Evolutionary conservation across 2,888 invertebrate species (phyloP).

Genomic region (Boloria selene): DNA sequence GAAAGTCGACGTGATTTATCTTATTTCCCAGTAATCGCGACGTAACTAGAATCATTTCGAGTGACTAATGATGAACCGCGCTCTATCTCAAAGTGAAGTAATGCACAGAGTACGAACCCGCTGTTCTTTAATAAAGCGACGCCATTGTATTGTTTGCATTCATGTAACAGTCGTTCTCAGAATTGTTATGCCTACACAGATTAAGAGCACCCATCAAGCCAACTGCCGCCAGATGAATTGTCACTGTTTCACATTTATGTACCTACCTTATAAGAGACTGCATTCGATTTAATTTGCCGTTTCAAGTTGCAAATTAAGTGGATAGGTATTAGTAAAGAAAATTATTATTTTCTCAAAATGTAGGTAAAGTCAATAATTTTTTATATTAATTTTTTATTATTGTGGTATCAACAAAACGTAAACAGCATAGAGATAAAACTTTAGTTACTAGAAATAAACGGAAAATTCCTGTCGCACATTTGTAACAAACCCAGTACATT

Average conservation of each 20-base stretch:
- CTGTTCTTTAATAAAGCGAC: slow-evolving; percentile 43
- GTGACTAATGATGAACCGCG: slow-evolving; percentile 37
- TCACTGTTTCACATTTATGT: slow-evolving; percentile 32
- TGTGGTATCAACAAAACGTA: not conserved
- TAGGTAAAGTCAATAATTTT: no score
- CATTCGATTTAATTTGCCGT: slow-evolving; percentile 9
- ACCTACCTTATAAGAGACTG: slow-evolving; percentile 8
- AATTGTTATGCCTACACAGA: slow-evolving; percentile 44
- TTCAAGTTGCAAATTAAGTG: not conserved
- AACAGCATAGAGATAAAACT: not conserved
- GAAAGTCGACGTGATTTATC: slow-evolving; percentile 46
- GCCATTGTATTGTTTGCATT: slow-evolving; percentile 42
- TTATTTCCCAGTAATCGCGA: slow-evolving; percentile 44
- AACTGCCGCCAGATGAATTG: slow-evolving; percentile 41
- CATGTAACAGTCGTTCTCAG: slow-evolving; percentile 44
- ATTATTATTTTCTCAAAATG: no score
- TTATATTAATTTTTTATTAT: no score
- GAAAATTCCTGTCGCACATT: slow-evolving; percentile 27
- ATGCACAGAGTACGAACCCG: slow-evolving; percentile 37
- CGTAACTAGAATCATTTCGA: slow-evolving; percentile 43
- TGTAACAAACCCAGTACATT: slow-evolving; percentile 11
- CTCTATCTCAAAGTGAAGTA: slow-evolving; percentile 37
- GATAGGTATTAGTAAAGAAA: not conserved
- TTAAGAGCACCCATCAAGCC: slow-evolving; percentile 40
- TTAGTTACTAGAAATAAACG: slow-evolving; percentile 11